phyloP scores from a whole-genome alignment of 2,888 invertebrate species.

The Hirtodrosophila alboralis region DNA sequence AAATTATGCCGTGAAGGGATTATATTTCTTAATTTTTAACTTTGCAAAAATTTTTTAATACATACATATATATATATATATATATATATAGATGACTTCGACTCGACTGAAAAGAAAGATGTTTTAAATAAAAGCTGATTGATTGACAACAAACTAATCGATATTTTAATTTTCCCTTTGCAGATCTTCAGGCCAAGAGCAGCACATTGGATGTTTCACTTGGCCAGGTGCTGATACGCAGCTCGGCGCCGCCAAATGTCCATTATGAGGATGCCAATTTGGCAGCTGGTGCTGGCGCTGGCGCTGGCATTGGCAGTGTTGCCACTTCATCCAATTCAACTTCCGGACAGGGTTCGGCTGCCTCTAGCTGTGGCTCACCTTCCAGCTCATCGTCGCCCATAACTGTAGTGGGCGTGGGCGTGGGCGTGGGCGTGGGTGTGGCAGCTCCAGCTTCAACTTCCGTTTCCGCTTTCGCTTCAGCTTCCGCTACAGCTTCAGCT shows the following conservation, averaged over 20 bases:
- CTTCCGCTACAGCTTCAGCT: neutral
- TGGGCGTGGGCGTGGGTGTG: slow-evolving; percentile 1
- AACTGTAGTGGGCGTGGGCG: slow-evolving; percentile 49
- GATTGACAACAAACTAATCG: neutral
- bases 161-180: neutral
- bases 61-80: no score
- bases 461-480: neutral
- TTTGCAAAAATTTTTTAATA: no score
- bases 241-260: slow-evolving; percentile 65
- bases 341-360: slow-evolving; percentile 30
- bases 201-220: slow-evolving; percentile 15
- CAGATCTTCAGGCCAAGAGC: slow-evolving; percentile 50
- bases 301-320: neutral
- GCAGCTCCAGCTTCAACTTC: neutral
- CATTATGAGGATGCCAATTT: slow-evolving; percentile 37
- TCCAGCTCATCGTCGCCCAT: slow-evolving; percentile 59
- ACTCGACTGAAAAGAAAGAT: no score
- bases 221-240: slow-evolving; percentile 44
- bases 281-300: slow-evolving; percentile 14
- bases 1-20: no score
- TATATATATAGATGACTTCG: no score
- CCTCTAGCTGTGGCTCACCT: slow-evolving; percentile 39
- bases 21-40: no score
- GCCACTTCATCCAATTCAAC: slow-evolving; percentile 56
- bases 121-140: neutral